A percentile compares a stretch with the other conserved stretches of the same genome.
These are phyloP conservation scores for Pachyseris speciosa DNA, from an alignment of 64 coral and sea anemone species.

Conservation along the genomic window DNA sequence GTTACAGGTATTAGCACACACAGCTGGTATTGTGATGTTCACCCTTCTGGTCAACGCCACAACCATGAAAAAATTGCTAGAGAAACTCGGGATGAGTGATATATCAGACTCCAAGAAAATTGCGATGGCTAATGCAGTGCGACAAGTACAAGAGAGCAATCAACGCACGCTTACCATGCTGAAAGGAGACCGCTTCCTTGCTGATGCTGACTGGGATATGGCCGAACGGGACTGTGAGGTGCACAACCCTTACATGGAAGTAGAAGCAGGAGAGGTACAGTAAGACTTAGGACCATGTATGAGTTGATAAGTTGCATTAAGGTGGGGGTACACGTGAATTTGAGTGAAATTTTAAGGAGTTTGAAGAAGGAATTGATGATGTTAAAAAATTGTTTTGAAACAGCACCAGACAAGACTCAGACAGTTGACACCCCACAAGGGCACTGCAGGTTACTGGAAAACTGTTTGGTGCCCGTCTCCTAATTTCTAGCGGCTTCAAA, in stretches of 20 bases:
- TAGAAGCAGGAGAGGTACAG: slow-evolving; percentile 66
- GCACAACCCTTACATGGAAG: slow-evolving; percentile 90
- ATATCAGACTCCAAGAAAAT: slow-evolving; percentile 99
- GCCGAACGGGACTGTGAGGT: slow-evolving; percentile 90
- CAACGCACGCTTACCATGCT: slow-evolving; percentile 93
- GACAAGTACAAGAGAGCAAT: slow-evolving; percentile 89
- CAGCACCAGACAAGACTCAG: no score
- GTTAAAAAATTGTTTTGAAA: no score
- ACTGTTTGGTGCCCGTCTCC: no score
- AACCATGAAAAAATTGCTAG: slow-evolving; percentile 93
- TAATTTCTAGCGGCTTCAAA: no score
- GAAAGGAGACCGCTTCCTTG: slow-evolving; percentile 94
- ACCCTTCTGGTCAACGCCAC: slow-evolving; percentile 95
- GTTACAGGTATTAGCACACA: slow-evolving; percentile 86
- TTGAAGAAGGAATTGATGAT: no score
- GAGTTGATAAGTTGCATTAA: no score
- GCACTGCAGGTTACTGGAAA: no score
- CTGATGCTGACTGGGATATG: slow-evolving; percentile 93
- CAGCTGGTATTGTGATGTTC: slow-evolving; percentile 93
- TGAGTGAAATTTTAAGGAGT: no score
- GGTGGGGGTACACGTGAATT: no score
- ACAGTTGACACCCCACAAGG: no score
- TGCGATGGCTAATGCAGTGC: slow-evolving; percentile 93
- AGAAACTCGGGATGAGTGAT: slow-evolving; percentile 98
- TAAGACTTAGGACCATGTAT: no score